Evolutionary conservation across 35 echinoderm and acorn worm genomes (phyloP).

Genomic region (Amphiura filiformis): DNA sequence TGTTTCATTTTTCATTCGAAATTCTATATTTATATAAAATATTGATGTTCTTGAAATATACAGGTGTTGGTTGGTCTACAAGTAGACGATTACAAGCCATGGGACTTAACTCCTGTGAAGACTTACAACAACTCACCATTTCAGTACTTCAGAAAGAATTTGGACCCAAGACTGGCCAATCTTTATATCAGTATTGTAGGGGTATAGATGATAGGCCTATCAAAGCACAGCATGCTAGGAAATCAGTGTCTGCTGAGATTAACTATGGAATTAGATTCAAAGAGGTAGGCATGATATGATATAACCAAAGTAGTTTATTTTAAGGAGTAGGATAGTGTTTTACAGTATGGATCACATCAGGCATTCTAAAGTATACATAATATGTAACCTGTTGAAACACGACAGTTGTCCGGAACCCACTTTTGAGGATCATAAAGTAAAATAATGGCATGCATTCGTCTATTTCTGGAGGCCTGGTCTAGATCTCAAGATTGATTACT

Average conservation of each 20-base stretch:
- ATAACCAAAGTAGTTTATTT: not conserved
- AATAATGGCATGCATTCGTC: too few species aligned
- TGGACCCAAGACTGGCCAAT: conserved; percentile 94
- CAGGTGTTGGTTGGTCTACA: conserved; percentile 85
- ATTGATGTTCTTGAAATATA: not conserved
- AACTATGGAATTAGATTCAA: conserved; percentile 97
- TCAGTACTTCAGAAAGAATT: conserved; percentile 82
- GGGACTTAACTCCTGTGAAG: conserved; percentile 56
- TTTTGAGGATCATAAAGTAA: too few species aligned
- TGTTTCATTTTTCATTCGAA: too few species aligned
- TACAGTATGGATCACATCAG: too few species aligned
- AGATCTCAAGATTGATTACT: too few species aligned
- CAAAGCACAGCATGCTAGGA: conserved; percentile 68
- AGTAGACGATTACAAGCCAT: conserved; percentile 41
- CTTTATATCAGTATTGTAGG: conserved; percentile 64
- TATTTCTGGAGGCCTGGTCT: too few species aligned
- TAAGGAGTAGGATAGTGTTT: too few species aligned
- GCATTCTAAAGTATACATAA: too few species aligned
- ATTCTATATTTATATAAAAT: too few species aligned
- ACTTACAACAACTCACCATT: conserved; percentile 65
- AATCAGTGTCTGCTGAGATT: conserved; percentile 92
- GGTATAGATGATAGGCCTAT: conserved; percentile 85
- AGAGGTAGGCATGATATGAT: conserved; percentile 46
- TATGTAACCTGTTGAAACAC: too few species aligned
- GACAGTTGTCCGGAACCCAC: too few species aligned